These are phyloP conservation scores for Aporophyla lueneburgensis DNA, from an alignment of 2,888 invertebrate species.

Conservation along the genomic window DNA sequence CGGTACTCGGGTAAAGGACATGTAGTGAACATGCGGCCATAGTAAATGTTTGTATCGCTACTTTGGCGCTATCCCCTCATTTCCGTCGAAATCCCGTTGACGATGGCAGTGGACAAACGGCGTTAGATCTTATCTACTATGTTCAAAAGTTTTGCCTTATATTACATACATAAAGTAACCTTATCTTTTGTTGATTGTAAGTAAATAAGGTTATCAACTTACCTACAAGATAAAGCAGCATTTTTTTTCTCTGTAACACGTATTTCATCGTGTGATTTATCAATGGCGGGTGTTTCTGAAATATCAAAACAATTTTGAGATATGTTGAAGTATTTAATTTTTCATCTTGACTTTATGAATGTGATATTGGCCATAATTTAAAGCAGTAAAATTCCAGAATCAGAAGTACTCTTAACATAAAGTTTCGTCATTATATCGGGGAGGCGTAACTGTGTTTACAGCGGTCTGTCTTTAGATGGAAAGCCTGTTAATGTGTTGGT, in stretches of 20 bases:
- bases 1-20: not conserved
- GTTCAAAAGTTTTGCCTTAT: not conserved
- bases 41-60: not conserved
- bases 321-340: too few relatives aligned
- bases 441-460: too few relatives aligned
- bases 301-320: not conserved
- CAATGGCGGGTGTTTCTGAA: constrained; percentile 68
- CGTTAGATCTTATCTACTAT: not conserved
- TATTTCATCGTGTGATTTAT: constrained; percentile 58
- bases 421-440: not conserved
- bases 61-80: not conserved
- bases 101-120: not conserved
- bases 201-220: constrained; percentile 23
- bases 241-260: constrained; percentile 55
- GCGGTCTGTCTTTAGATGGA: too few relatives aligned
- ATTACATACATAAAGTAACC: not conserved
- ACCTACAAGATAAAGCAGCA: constrained; percentile 73
- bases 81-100: not conserved
- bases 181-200: not conserved
- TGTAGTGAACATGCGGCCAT: not conserved
- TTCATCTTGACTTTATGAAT: not conserved
- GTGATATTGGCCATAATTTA: not conserved
- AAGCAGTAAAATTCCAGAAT: not conserved
- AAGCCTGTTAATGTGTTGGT: too few relatives aligned
- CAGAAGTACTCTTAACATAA: too few relatives aligned